Conservation (phyloP, 2,888 invertebrate species). For the Temnothorax unifasciatus region DNA sequence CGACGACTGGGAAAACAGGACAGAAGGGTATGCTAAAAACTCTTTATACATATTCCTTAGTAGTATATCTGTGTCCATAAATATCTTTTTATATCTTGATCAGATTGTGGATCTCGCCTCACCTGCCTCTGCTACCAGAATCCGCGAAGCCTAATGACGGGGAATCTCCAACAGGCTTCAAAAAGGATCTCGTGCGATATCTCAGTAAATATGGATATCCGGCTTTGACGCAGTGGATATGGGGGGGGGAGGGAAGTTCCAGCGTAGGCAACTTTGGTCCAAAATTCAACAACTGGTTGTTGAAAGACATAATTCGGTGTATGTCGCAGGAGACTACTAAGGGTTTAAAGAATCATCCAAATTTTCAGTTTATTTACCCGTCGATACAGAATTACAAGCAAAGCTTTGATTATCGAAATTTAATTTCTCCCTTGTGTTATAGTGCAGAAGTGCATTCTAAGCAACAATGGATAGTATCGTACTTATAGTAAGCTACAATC, state of each 20-base stretch:
- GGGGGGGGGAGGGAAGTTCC: slow-evolving; percentile 92
- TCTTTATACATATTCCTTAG: not conserved
- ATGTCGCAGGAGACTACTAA: slow-evolving; percentile 88
- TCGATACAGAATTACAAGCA: slow-evolving; percentile 93
- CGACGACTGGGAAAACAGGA: slow-evolving; percentile 97
- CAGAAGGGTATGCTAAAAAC: slow-evolving; percentile 91
- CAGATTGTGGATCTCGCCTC: slow-evolving; percentile 96
- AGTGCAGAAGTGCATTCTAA: slow-evolving; percentile 91
- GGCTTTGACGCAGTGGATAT: slow-evolving; percentile 91
- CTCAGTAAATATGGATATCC: slow-evolving; percentile 91
- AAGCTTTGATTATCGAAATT: slow-evolving; percentile 94
- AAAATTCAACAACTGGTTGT: slow-evolving; percentile 90
- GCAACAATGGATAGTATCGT: slow-evolving; percentile 93
- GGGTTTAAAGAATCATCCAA: slow-evolving; percentile 87
- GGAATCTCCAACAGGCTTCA: slow-evolving; percentile 95
- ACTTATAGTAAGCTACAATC: slow-evolving; percentile 90
- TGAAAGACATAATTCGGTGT: slow-evolving; percentile 91
- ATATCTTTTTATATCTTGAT: slow-evolving; percentile 66
- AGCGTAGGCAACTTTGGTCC: slow-evolving; percentile 96
- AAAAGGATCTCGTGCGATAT: slow-evolving; percentile 92
- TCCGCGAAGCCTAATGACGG: slow-evolving; percentile 88
- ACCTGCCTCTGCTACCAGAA: slow-evolving; percentile 89
- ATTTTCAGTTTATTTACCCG: slow-evolving; percentile 91
- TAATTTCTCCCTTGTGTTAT: slow-evolving; percentile 95
- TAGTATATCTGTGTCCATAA: slow-evolving; percentile 8